Evolutionary conservation across 2,113 vertebrate species (phyloP), one percentile per base, ranked within the genome.

Genomic region (Platichthys stellatus): DNA sequence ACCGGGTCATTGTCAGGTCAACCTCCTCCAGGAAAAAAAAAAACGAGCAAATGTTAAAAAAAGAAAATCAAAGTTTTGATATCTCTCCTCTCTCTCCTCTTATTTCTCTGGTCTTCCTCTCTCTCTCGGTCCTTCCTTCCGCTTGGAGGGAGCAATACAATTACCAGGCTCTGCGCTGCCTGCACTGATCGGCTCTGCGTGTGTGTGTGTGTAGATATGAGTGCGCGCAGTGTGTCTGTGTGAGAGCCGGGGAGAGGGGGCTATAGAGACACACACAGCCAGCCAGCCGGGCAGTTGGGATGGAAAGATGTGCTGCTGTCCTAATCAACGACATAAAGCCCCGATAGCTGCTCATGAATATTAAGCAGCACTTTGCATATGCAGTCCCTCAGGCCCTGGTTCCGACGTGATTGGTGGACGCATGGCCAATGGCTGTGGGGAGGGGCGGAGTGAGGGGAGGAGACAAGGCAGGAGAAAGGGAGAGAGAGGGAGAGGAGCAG

Each of bases 241-340:
- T 76, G 43, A 68, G 84, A 83, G 92, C 76, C 77, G 49, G 80
- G 53, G 82, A 88, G 88, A 81, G 69, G 78, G 86, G 84, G 83
- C 87, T 88, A 80, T 65, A 89, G 83, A 80, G 83, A 70, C 85
- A 87, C 81, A 83, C 83, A 73, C 92, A 86, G 81, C 88, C 89
- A 83, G 83, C 82, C 86, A 78, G 89, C 65, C 84, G 89, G 96
- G 95, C 96, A 95, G 97, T 96, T 93, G 96, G 96, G 96, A 97
- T 96, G 94, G 93, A 94, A 96, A 96, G 96, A 96, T 96, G 95
- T 94, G 95, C 92, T 94, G 92, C 95, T 92, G 96, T 95, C 94
- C 97, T 98, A 97, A 98, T 97, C 96, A 97, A 98, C 97, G 96
- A 97, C 97, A 98, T 98, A 97, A 97, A 98, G 96, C 96, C 95